Conservation (phyloP, 2,888 invertebrate genomes). For the Campoplex capitator region DNA sequence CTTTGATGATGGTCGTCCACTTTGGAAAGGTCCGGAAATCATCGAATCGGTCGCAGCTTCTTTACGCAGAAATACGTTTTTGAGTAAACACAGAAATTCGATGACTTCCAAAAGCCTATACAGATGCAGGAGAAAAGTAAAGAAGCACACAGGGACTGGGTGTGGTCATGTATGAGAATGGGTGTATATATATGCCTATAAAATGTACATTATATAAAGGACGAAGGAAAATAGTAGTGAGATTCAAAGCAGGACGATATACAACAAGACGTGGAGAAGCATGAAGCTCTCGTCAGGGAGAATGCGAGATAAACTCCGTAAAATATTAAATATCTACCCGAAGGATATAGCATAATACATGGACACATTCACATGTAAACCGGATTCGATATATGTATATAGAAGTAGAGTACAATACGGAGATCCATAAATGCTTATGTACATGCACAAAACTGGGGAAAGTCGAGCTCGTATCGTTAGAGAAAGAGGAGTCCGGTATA, state of each 20-base stretch:
- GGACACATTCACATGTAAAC: background rate
- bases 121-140: background rate
- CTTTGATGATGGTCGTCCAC: too few species aligned
- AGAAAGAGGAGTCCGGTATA: slow-evolving; percentile 37
- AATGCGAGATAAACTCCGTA: slow-evolving; percentile 54
- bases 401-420: background rate
- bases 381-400: background rate
- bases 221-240: slow-evolving; percentile 51
- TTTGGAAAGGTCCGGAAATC: background rate
- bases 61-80: background rate
- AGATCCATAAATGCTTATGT: background rate
- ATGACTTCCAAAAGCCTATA: background rate
- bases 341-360: slow-evolving; percentile 37
- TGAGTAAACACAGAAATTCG: background rate
- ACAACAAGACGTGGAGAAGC: slow-evolving; percentile 19
- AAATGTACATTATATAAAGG: slow-evolving; percentile 31
- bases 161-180: slow-evolving; percentile 51
- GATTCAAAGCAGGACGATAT: slow-evolving; percentile 44
- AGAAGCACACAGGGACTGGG: slow-evolving; percentile 47
- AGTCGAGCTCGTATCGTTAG: slow-evolving; percentile 61
- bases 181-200: slow-evolving; percentile 13
- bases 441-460: slow-evolving; percentile 18
- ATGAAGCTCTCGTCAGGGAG: slow-evolving; percentile 37
- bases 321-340: slow-evolving; percentile 63
- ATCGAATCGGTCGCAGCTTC: background rate